Evolutionary conservation across 2,797 vertebrate genomes (phyloP), one percentile per base, ranked within the genome.

Genomic region (Smutsia gigantea): DNA sequence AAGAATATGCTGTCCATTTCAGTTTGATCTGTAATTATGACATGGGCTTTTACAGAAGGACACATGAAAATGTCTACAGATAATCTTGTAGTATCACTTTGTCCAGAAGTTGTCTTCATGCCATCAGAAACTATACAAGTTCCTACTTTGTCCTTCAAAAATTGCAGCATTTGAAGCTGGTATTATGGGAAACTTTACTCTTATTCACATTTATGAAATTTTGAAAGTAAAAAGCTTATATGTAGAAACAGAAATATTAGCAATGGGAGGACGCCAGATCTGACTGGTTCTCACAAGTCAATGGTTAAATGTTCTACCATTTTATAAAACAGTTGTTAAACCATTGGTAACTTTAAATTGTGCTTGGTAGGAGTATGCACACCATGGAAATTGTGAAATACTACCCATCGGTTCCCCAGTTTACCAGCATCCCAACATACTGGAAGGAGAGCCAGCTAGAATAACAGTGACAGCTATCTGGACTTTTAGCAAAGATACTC

Each of bases 31-130:
- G 27, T 59, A 93, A 86, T 74, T 39, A 34, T 34, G 37, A 10
- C 15, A 49, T 18, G 17, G 15, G 5, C 23, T 77, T 92, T 84
- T 31, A 55, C 29, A 29, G 29, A 69, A 74, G 12, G 53, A 89
- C 46, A 92, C 27, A 27, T 5, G 23, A 17, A 72, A 69, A 89
- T 25, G 4, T 51, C 13, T 46, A 18, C 86, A 83, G 37, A 91
- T 49, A 79, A 82, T 53, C 14, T 57, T n/a, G 63, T 63, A 10
- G 5, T 79, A 93, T 79, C 34, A n/a, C 63, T 91, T 95, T 84
- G 2, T 31, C 66, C 31, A n/a, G n/a, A 85, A 94, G n/a, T 59
- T 84, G 12, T 91, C 85, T 93, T 90, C 49, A 71, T 71, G 12
- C 21, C 46, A 71, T 63, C 71, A 84, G 64, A 78, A 84, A 57